phyloP scores from a whole-genome alignment of 1,140 invertebrate genomes.

The Ips typographus region DNA sequence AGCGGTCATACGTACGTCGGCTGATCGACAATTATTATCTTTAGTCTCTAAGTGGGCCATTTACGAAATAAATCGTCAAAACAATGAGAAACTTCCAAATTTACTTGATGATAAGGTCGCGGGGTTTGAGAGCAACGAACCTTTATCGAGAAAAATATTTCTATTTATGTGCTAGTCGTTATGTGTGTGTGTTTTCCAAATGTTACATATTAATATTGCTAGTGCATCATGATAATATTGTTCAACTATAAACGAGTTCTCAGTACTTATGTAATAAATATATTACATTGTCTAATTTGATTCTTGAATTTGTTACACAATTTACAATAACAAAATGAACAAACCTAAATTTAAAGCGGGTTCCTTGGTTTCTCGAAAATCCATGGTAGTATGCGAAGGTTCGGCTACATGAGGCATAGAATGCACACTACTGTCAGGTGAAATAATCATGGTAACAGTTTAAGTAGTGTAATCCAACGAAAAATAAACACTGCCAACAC shows the following conservation, averaged over 20 bases:
- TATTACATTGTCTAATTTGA: no score
- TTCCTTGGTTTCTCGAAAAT: conserved; percentile 41
- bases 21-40: not conserved
- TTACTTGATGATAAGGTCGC: conserved; percentile 1
- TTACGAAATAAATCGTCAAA: conserved; percentile 15
- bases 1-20: no score
- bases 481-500: not conserved
- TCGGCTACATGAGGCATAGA: conserved; percentile 43
- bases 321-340: not conserved
- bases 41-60: not conserved
- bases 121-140: not conserved
- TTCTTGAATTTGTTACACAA: not conserved
- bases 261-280: no score
- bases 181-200: not conserved
- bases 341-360: conserved; percentile 51
- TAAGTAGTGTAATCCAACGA: conserved; percentile 1
- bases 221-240: no score
- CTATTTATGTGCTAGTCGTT: not conserved
- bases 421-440: conserved; percentile 49
- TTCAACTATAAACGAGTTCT: no score
- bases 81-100: not conserved
- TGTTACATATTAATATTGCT: no score
- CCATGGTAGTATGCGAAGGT: conserved; percentile 41
- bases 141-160: conserved; percentile 13
- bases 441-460: conserved; percentile 47